A percentile compares a stretch with the other conserved stretches of the same genome.
These are phyloP conservation scores for Canis aureus DNA, from an alignment of 2,113 vertebrate species.

Conservation along the genomic window DNA sequence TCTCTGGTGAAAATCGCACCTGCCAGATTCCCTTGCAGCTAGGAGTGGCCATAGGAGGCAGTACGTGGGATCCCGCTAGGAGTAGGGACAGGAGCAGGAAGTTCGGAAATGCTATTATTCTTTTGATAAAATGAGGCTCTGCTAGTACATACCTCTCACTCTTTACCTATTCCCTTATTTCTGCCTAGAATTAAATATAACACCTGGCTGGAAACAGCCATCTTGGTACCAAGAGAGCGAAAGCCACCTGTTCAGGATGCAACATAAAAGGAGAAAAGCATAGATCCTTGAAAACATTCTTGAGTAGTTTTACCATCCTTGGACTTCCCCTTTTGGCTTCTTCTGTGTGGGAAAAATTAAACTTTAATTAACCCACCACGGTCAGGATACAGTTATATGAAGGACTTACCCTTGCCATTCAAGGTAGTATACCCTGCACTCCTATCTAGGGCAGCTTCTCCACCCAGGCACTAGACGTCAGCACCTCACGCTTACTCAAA, in stretches of 20 bases:
- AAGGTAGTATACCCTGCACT: fast-evolving
- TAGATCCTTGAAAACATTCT: background rate
- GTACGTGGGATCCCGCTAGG: background rate
- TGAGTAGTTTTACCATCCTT: background rate
- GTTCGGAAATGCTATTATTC: background rate
- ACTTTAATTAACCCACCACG: background rate
- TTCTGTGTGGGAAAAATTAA: background rate
- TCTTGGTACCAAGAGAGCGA: background rate
- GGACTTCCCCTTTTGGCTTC: background rate
- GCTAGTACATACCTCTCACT: background rate
- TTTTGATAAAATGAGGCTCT: background rate
- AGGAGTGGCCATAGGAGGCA: background rate
- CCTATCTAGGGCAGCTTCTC: background rate
- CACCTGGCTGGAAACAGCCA: background rate
- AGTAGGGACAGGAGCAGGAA: fast-evolving
- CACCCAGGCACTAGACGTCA: background rate
- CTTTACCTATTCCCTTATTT: background rate
- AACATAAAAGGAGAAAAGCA: background rate
- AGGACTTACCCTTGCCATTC: background rate
- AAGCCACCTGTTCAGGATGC: background rate
- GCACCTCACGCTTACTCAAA: background rate
- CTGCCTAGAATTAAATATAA: background rate
- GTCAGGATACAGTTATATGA: background rate
- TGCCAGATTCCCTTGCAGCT: background rate
- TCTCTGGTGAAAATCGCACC: background rate